phyloP scores from a whole-genome alignment of 2,888 invertebrate species.

The Lymantria monacha region DNA sequence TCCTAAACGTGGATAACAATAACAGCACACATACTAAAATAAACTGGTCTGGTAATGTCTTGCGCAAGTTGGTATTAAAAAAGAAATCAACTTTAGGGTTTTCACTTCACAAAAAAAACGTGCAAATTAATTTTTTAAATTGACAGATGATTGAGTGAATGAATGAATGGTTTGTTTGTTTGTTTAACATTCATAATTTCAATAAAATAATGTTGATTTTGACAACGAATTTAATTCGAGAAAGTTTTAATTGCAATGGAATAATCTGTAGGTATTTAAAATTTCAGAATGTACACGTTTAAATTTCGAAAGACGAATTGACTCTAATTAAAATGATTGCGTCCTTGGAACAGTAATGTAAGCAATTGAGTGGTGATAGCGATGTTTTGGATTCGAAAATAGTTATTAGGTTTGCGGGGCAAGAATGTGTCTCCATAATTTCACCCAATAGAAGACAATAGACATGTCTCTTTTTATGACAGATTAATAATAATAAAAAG shows the following conservation, averaged over 20 bases:
- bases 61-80: constrained; percentile 29
- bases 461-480: no score
- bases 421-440: no score
- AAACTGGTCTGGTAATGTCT: constrained; percentile 31
- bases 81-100: constrained; percentile 35
- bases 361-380: no score
- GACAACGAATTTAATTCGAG: not conserved
- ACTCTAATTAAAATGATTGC: no score
- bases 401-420: no score
- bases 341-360: no score
- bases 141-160: constrained; percentile 10
- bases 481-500: no score
- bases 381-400: no score
- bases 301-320: not conserved
- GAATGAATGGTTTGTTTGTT: constrained; percentile 3
- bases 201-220: not conserved
- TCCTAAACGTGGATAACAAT: constrained; percentile 30
- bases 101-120: constrained; percentile 27
- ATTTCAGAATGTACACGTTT: not conserved
- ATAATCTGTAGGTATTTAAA: not conserved
- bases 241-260: constrained; percentile 2
- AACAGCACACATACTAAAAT: constrained; percentile 30
- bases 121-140: constrained; percentile 16
- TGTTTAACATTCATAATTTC: not conserved
- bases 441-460: no score